Evolutionary conservation across 1,140 invertebrate species (phyloP), one percentile per base, ranked within the genome.

Genomic region (Nebria ingens): DNA sequence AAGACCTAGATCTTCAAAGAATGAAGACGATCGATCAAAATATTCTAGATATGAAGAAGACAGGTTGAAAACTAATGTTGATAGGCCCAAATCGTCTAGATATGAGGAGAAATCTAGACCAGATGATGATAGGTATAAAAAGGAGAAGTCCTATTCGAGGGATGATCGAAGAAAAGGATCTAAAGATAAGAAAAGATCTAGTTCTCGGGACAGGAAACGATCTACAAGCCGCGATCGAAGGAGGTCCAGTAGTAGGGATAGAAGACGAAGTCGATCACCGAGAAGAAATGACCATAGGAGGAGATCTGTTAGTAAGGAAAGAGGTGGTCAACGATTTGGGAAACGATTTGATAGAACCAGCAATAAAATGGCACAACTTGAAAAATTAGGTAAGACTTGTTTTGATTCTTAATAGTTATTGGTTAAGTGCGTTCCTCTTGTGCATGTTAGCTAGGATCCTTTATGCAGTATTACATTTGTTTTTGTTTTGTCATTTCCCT

Each of bases 361-460:
- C 52, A 74, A 64, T 34, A 76, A 76, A 60, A 51, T 75, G 15
- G 73, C 73, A 13, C 73, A 75, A 59, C 59, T 75, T 51, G 73
- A 75, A 56, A 76, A 75, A 62, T 60, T 76, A 59, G 75, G 74
- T 57, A 21, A 45, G 23, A 38, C 50, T 15, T 11, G 51, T 54
- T n/a, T 2, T 29, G 4, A 54, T 57, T 54, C 15, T 15, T 15
- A 21, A 12, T 21, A 6, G 12, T 17, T 17, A 12, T 13, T 6
- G 15, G 9, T 15, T 15, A 11, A 55, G 34, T 13, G 25, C 4
- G 13, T 29, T 29, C 25, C 25, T 29, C n/a, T n/a, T n/a, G n/a
- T n/a, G n/a, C n/a, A n/a, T 21, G 6, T 6, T 9, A 9, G 71
- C 22, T 71, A 74, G 15, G 71, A 72, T 52, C 72, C 71, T 21